Conservation (phyloP, 2,888 invertebrate genomes). For the Trachelus troglodyta region DNA sequence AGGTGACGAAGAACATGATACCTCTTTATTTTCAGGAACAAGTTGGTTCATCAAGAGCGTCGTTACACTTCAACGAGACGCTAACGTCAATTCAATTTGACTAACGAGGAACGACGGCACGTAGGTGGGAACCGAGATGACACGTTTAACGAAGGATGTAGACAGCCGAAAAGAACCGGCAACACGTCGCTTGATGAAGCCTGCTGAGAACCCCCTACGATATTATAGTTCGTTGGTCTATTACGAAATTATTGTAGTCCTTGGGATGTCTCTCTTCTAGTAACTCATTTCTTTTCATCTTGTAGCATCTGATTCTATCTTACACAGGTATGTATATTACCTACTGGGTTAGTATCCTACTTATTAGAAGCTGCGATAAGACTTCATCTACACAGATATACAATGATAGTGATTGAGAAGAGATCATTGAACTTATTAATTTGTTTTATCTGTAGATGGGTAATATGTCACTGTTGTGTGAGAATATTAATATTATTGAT, state of each 20-base stretch:
- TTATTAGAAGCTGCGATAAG: neutral
- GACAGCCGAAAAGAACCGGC: neutral
- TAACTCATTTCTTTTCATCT: neutral
- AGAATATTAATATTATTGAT: no score
- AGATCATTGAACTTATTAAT: neutral
- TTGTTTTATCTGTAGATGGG: no score
- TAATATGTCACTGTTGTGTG: no score
- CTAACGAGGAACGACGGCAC: neutral
- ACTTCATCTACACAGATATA: neutral
- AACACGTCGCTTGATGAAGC: neutral
- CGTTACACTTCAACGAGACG: neutral
- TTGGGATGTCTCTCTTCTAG: neutral
- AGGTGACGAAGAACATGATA: neutral
- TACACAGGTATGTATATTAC: neutral
- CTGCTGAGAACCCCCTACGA: neutral
- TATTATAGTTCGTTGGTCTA: neutral
- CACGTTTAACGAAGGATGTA: neutral
- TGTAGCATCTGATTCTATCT: neutral
- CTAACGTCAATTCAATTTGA: neutral
- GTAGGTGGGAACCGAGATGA: neutral
- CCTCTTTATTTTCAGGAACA: neutral
- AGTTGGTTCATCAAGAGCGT: neutral
- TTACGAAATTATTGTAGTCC: neutral
- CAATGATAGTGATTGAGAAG: neutral
- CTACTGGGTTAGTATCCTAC: neutral